Percentiles rank a stretch among this genome's conserved stretches.
Conservation (phyloP, 2,797 vertebrate genomes). For the Etheostoma perlongum region DNA sequence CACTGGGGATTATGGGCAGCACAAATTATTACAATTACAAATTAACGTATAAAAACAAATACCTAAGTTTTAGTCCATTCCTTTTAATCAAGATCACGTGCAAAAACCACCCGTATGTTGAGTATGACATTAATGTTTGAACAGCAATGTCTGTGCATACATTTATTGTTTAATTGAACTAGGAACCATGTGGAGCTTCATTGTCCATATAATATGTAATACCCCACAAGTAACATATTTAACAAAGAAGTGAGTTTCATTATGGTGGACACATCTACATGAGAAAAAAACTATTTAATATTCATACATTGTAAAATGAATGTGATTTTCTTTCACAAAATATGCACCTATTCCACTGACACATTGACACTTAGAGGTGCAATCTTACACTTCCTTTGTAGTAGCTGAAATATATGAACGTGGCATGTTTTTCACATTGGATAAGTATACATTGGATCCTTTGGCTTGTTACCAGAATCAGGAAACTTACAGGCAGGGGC, state of each 20-base stretch:
- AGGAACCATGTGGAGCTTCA: neutral
- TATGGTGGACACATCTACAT: neutral
- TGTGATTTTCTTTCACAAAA: neutral
- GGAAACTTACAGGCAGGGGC: conserved; percentile 94
- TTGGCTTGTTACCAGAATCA: neutral
- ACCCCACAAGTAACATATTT: neutral
- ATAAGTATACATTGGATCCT: neutral
- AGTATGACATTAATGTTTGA: neutral
- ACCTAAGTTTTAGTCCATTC: neutral
- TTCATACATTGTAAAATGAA: neutral
- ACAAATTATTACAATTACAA: neutral
- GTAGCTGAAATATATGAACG: neutral
- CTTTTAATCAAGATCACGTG: too few relatives aligned
- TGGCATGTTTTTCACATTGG: neutral
- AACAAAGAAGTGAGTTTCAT: neutral
- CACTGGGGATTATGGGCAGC: neutral
- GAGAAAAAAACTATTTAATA: neutral
- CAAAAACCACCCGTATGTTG: too few relatives aligned
- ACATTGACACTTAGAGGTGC: neutral
- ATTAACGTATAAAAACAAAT: neutral
- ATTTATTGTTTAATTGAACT: neutral
- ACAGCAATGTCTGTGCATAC: neutral
- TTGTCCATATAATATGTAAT: neutral
- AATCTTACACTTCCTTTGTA: neutral
- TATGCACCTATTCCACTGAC: neutral